phyloP scores from a whole-genome alignment of 2,888 invertebrate species.

The Melinaea menophilus region DNA sequence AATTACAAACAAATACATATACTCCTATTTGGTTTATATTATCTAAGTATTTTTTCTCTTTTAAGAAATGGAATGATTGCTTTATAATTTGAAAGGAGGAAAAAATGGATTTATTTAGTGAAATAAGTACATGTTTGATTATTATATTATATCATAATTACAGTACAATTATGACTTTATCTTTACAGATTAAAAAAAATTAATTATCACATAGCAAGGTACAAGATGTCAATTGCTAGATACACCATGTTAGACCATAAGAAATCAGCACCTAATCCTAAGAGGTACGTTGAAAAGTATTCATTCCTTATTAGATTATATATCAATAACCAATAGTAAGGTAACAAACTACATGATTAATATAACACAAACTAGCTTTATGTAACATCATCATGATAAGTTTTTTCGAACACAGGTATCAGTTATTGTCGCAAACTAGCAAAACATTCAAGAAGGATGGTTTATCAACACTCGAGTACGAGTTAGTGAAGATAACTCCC shows the following conservation, averaged over 20 bases:
- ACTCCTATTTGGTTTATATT: too few relatives aligned
- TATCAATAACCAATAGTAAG: too few relatives aligned
- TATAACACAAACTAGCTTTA: too few relatives aligned
- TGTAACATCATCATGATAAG: too few relatives aligned
- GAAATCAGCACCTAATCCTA: slow-evolving; percentile 93
- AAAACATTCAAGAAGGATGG: slow-evolving; percentile 92
- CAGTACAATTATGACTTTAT: slow-evolving; percentile 5
- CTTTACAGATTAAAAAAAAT: slow-evolving; percentile 80
- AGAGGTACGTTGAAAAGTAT: slow-evolving; percentile 78
- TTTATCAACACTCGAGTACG: slow-evolving; percentile 89
- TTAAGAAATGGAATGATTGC: too few relatives aligned
- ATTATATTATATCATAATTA: too few relatives aligned
- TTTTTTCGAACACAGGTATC: slow-evolving; percentile 79
- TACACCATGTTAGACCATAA: slow-evolving; percentile 97
- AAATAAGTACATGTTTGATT: too few relatives aligned
- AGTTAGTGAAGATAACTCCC: slow-evolving; percentile 81
- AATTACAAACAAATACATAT: too few relatives aligned
- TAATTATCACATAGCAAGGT: slow-evolving; percentile 93
- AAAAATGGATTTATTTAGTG: too few relatives aligned
- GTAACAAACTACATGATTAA: too few relatives aligned
- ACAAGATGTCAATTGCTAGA: slow-evolving; percentile 93
- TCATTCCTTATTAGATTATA: not conserved
- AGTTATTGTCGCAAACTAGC: slow-evolving; percentile 89
- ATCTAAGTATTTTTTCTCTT: too few relatives aligned
- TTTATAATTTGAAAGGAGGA: too few relatives aligned